Evolutionary conservation across 2,113 vertebrate species (phyloP), one percentile per base, ranked within the genome.

Genomic region (Xerus inauris): DNA sequence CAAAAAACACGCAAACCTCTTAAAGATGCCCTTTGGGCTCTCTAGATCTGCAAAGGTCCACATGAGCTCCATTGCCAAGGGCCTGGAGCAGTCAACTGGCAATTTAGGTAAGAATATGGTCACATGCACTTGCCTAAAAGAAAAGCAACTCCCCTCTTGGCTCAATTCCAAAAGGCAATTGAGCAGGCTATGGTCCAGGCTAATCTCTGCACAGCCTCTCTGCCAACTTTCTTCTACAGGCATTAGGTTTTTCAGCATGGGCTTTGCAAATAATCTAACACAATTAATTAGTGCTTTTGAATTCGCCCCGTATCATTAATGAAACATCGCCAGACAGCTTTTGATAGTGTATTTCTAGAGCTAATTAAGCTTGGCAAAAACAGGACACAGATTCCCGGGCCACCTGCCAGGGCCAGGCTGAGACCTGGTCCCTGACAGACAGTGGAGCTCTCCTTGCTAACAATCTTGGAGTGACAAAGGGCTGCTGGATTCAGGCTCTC

Each of bases 261-360:
- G 82, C 89, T 96, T 97, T 77, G 65, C 97, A 98, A 97, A 97
- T 81, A 95, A 83, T 75, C 94, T 97, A 84, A 97, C 95, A 95
- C 96, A 97, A 97, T 97, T 98, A 95, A 98, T 98, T 97, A 96
- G 71, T 62, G 71, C 87, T 97, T 97, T 97, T 93, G 76, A 98
- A 97, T 94, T 97, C 38, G 77, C 94, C 88, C 85, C 76, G 20
- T 59, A 47, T 79, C 93, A 94, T 49, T 96, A 94, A 86, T 49
- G 59, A 95, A 97, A 80, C 28, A 19, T 54, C 96, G 88, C 86
- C 91, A 97, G 79, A 77, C 65, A 84, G 93, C 38, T 51, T 97
- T 82, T 94, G 92, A 97, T 45, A 67, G n/a, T 38, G 3, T 49
- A 87, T 88, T 97, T 98, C 93, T 94, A 97, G 97, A 89, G 62